Evolutionary conservation across 2,113 vertebrate species (phyloP).

Genomic region (Ellobius talpinus): DNA sequence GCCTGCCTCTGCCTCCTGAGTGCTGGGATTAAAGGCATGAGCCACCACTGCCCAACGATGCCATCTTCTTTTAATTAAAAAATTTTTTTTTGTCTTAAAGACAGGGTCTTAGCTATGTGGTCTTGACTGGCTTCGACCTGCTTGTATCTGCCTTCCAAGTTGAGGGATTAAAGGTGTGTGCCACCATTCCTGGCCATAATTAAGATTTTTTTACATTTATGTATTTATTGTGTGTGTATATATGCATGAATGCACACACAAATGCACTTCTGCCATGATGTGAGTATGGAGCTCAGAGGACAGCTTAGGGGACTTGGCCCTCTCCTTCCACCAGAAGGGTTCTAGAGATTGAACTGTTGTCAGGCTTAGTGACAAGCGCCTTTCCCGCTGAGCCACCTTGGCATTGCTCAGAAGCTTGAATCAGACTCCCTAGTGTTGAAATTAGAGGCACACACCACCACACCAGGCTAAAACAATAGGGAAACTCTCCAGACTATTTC

Average conservation of each 20-base stretch:
- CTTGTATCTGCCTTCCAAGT: background rate
- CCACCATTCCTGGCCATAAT: background rate
- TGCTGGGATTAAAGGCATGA: too few relatives aligned
- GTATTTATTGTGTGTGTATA: background rate
- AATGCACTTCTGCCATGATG: background rate
- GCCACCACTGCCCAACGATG: too few relatives aligned
- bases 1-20: too few relatives aligned
- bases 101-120: background rate
- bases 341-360: background rate
- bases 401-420: background rate
- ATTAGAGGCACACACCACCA: background rate
- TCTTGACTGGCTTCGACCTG: background rate
- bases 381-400: background rate
- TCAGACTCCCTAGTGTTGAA: background rate
- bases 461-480: background rate
- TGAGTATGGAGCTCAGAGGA: background rate
- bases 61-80: background rate
- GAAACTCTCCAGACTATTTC: background rate
- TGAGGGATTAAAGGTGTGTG: too few relatives aligned
- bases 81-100: background rate
- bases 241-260: background rate
- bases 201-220: background rate
- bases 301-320: background rate
- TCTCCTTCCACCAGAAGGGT: background rate
- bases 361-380: background rate